Base-by-base conservation (phyloP, 2,113 vertebrate genomes). In the Charina bottae region DNA sequence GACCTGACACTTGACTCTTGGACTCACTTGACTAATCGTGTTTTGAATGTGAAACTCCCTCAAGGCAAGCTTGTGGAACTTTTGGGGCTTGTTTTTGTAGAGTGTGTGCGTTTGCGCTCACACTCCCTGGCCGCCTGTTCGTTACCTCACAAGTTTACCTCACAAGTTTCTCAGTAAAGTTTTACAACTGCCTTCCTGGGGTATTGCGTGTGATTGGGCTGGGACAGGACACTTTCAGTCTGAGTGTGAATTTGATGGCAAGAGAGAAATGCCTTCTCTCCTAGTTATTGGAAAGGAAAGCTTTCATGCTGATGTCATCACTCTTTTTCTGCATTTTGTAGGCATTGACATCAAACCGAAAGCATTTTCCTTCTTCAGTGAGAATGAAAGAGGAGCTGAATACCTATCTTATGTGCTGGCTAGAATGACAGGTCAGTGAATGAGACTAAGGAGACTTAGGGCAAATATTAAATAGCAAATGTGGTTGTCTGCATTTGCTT, bases 221-320 rank as follows among this genome's bases (percentile, higher is more conserved):
- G n/a, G n/a, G n/a, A n/a, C 42, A 42, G 3, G 42, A 2, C 42
- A 92, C 58, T 88, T 92, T 92, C 78, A 64, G 60, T 85, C 58
- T 12, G 58, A 85, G 68, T 89, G 87, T 92, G 87, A 92, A 64
- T 85, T 89, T 92, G 91, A 92, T 68, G 72, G 46, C 78, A 84
- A 60, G 23, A 84, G 49, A 84, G 78, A 89, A 85, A 89, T 85
- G 87, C 59, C 91, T 64, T 89, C 87, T 85, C 49, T 92, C 56
- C 91, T 85, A 56, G 87, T 89, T 89, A 89, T 58, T 85, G 54
- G 89, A 89, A 89, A 49, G 21, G 58, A 89, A 92, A 89, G 87
- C 91, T 92, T 92, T 92, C 87, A 92, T 89, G 87, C 87, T 92
- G 91, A 92, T 92, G 72, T 92, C 87, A 92, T 89, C 91, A 92